phyloP scores from a whole-genome alignment of 1,140 invertebrate genomes.

The Ips nitidus region DNA sequence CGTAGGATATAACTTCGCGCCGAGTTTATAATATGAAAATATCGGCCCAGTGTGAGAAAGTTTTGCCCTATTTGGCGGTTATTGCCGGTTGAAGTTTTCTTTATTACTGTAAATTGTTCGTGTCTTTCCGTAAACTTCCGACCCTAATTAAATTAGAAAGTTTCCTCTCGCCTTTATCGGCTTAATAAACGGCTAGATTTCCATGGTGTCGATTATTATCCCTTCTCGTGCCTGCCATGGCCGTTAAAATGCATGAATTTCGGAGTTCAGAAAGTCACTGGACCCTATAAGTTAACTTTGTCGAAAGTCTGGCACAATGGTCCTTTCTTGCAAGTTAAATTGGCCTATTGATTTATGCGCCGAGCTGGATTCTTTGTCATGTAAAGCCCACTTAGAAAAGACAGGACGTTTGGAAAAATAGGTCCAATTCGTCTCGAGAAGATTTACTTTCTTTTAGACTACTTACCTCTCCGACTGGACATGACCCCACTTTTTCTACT shows the following conservation, averaged over 20 bases:
- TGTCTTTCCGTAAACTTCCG: no score
- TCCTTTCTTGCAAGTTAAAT: conserved; percentile 35
- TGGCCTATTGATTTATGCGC: conserved; percentile 33
- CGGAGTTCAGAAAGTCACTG: conserved; percentile 33
- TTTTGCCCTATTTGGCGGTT: no score
- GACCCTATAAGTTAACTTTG: conserved; percentile 36
- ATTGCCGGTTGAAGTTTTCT: no score
- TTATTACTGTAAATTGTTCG: not conserved
- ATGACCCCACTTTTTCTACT: conserved; percentile 71
- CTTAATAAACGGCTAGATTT: conserved; percentile 13
- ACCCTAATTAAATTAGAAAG: no score
- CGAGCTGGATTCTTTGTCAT: conserved; percentile 25
- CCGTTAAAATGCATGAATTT: conserved; percentile 30
- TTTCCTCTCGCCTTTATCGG: no score
- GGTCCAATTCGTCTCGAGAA: conserved; percentile 4
- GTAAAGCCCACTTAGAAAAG: conserved; percentile 17
- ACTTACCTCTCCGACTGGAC: conserved; percentile 72
- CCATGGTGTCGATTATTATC: conserved; percentile 32
- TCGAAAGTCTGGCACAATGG: conserved; percentile 32
- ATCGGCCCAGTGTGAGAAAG: no score
- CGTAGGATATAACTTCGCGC: no score
- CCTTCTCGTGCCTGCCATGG: not conserved
- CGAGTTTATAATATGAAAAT: no score
- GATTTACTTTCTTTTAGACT: not conserved
- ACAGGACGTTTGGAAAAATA: conserved; percentile 18